Evolutionary conservation across 2,113 vertebrate species (phyloP).

Genomic region (Antidorcas marsupialis): DNA sequence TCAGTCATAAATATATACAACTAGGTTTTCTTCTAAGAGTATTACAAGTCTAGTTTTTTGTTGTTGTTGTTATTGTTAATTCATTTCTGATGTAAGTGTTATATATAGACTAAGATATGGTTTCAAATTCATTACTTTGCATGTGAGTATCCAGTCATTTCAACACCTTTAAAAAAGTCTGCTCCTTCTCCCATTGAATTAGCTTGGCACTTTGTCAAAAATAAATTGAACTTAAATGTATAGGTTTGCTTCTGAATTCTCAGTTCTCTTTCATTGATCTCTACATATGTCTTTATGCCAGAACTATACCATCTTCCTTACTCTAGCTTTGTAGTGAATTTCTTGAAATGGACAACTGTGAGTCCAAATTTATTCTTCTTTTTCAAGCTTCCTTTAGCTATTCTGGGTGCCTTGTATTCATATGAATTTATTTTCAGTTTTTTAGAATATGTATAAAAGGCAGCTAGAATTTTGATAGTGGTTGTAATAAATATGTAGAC

Average conservation of each 20-base stretch:
- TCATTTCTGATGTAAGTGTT: not conserved
- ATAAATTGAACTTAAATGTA: not conserved
- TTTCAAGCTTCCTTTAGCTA: not conserved
- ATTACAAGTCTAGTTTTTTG: not conserved
- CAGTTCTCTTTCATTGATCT: not conserved
- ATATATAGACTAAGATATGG: not conserved
- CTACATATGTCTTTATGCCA: not conserved
- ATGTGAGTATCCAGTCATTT: not conserved
- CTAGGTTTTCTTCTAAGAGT: not conserved
- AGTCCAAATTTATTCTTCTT: not conserved
- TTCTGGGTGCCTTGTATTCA: not conserved
- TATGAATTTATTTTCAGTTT: not conserved
- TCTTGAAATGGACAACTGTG: not conserved
- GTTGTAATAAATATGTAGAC: not conserved
- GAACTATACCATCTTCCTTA: not conserved
- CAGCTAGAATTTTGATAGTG: not conserved
- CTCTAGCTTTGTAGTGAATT: not conserved
- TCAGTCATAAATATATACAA: not conserved
- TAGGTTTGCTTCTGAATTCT: not conserved
- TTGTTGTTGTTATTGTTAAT: not conserved
- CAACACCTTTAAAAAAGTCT: not conserved
- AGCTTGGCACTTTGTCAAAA: not conserved
- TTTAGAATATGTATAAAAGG: not conserved
- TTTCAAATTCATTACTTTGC: not conserved
- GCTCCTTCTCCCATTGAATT: not conserved